phyloP scores from a whole-genome alignment of 2,888 invertebrate genomes.

The Lithophane socia region DNA sequence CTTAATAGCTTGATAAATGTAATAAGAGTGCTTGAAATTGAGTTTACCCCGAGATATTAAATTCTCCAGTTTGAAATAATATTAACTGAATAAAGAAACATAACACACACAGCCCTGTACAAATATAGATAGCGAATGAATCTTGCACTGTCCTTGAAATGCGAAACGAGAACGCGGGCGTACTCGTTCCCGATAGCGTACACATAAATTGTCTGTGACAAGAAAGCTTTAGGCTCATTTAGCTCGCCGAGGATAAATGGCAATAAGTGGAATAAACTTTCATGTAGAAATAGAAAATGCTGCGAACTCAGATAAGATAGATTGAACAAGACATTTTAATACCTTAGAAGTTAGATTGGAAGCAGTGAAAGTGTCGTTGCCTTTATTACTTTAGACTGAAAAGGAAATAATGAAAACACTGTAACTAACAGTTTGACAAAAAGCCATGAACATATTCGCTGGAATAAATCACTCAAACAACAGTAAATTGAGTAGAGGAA shows the following conservation, averaged over 20 bases:
- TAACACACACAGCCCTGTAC: conserved; percentile 22
- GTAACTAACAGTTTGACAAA: not conserved
- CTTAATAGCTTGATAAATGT: conserved; percentile 47
- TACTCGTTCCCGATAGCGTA: conserved; percentile 56
- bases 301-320: conserved; percentile 49
- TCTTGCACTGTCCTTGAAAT: conserved; percentile 63
- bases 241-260: conserved; percentile 63
- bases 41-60: conserved; percentile 39
- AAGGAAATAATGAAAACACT: not conserved
- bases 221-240: conserved; percentile 63
- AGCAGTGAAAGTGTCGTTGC: not conserved
- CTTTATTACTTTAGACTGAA: conserved; percentile 1
- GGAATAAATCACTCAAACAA: conserved; percentile 30
- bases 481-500: conserved; percentile 44
- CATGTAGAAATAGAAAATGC: conserved; percentile 59
- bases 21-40: conserved; percentile 38
- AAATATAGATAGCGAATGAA: conserved; percentile 51
- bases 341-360: conserved; percentile 27
- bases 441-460: not conserved
- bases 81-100: conserved; percentile 12
- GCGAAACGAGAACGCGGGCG: conserved; percentile 53
- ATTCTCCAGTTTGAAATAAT: conserved; percentile 30
- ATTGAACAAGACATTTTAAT: conserved; percentile 50
- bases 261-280: conserved; percentile 65
- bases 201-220: conserved; percentile 64